These are phyloP conservation scores for Sitophilus oryzae DNA, from an alignment of 1,140 invertebrate genomes.

Conservation along the genomic window DNA sequence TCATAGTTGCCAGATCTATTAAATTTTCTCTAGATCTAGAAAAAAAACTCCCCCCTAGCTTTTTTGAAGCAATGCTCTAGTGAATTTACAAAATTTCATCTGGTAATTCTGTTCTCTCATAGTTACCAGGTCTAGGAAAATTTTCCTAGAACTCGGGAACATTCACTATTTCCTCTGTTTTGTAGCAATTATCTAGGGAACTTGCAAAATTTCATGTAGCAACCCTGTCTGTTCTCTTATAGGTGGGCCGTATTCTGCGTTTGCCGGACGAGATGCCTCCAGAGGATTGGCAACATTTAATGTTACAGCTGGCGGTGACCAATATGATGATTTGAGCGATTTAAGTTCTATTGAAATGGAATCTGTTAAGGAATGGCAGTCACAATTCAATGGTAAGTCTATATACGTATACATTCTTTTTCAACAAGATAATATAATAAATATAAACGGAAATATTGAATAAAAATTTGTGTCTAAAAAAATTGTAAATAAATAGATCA, in stretches of 20 bases:
- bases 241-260: conserved; percentile 90
- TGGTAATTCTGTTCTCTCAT: background rate
- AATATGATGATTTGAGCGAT: conserved; percentile 94
- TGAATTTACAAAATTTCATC: too few species aligned
- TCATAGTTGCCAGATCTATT: too few species aligned
- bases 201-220: too few species aligned
- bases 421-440: background rate
- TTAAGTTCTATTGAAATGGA: conserved; percentile 81
- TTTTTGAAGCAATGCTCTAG: too few species aligned
- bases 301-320: conserved; percentile 70
- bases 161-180: background rate
- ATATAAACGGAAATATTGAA: too few species aligned
- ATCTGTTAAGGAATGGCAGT: conserved; percentile 90
- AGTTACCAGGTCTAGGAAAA: too few species aligned
- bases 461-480: too few species aligned
- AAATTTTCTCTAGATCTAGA: too few species aligned
- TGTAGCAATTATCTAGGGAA: too few species aligned
- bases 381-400: conserved; percentile 84
- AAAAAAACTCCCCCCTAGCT: too few species aligned
- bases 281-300: conserved; percentile 90
- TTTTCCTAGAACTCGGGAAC: background rate
- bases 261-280: conserved; percentile 94
- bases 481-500: too few species aligned
- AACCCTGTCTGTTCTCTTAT: too few species aligned
- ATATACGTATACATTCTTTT: conserved; percentile 1